Evolutionary conservation across 2,888 invertebrate species (phyloP), one percentile per base, ranked within the genome.

Genomic region (Corbicula japonica): DNA sequence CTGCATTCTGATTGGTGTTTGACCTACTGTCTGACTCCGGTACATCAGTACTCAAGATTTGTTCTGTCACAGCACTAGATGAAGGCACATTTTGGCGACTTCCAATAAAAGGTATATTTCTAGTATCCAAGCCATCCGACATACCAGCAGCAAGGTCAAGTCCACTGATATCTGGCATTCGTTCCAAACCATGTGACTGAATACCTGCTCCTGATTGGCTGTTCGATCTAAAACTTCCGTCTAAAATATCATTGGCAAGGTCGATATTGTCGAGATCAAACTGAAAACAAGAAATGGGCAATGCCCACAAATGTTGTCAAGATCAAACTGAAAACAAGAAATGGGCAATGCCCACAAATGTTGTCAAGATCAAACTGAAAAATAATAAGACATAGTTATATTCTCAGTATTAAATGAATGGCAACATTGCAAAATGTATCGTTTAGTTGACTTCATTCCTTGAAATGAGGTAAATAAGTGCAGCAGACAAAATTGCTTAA

Each of bases 191-290:
- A 65, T 73, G 81, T 50, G 76, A 48, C 46, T 61, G 54, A 12
- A 69, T 61, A 6, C 65, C 68, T 8, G 72, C 48, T 18, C 73
- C 70, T 41, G 85, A 75, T 56, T 84, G 83, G 38, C 48, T 73
- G 35, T 62, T 77, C 8, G 86, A 81, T 66, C 77, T 65, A 50
- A 86, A 86, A 62, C 86, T 86, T 26, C 86, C 86, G 76, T 87
- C 86, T 32, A 87, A 65, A 66, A 87, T 87, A 63, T 87, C 84
- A 75, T 87, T 83, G 44, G 84, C 86, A 23, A 84, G 46, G 56
- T 44, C 74, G 15, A 82, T 78, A 52, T 86, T 78, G 30, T 83
- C 84, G 18, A 80, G 50, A 54, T 81, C 74, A 63, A 76, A 52
- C 85, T 85, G 79, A 56, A 81, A 80, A 32, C n/a, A n/a, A n/a